A percentile compares a stretch with the other conserved stretches of the same genome.
phyloP scores from a whole-genome alignment of 64 coral and sea anemone species.

The Porites australiensis region DNA sequence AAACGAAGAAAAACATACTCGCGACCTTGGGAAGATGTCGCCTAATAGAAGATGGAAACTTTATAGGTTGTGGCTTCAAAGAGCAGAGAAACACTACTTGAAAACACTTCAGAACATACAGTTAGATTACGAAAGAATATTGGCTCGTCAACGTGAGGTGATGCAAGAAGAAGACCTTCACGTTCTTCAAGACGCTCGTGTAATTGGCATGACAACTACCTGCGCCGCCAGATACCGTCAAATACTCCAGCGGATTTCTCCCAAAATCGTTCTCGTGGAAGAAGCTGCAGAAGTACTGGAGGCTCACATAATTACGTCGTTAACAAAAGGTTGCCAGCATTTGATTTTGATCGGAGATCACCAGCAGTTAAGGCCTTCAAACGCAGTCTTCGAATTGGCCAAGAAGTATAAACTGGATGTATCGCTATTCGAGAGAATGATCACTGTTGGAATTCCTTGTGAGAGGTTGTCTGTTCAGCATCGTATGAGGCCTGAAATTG shows the following conservation, averaged over 20 bases:
- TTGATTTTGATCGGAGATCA: slow-evolving; percentile 95
- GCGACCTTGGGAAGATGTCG: background rate
- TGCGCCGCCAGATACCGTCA: slow-evolving; percentile 72
- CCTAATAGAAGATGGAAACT: slow-evolving; percentile 46
- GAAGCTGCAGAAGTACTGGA: slow-evolving; percentile 95
- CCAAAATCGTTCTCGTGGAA: slow-evolving; percentile 82
- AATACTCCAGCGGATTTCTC: slow-evolving; percentile 62
- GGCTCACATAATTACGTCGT: slow-evolving; percentile 74
- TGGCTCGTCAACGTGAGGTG: background rate
- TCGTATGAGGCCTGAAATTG: slow-evolving; percentile 93
- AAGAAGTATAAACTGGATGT: slow-evolving; percentile 80
- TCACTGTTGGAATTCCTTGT: slow-evolving; percentile 64
- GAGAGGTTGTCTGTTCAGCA: slow-evolving; percentile 81
- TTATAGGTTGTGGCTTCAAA: slow-evolving; percentile 72
- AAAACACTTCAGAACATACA: slow-evolving; percentile 38
- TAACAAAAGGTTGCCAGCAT: slow-evolving; percentile 82
- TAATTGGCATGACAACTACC: slow-evolving; percentile 90
- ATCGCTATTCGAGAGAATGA: slow-evolving; percentile 93
- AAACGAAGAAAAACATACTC: background rate
- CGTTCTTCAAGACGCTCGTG: slow-evolving; percentile 51
- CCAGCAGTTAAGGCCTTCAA: slow-evolving; percentile 86
- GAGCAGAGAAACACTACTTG: slow-evolving; percentile 37
- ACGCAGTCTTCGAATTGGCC: slow-evolving; percentile 74
- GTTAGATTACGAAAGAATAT: slow-evolving; percentile 1
- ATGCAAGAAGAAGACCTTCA: slow-evolving; percentile 22